A percentile compares a stretch with the other conserved stretches of the same genome.
Evolutionary conservation across 2,797 vertebrate species (phyloP).

Genomic region (Coccyzus lansbergi): DNA sequence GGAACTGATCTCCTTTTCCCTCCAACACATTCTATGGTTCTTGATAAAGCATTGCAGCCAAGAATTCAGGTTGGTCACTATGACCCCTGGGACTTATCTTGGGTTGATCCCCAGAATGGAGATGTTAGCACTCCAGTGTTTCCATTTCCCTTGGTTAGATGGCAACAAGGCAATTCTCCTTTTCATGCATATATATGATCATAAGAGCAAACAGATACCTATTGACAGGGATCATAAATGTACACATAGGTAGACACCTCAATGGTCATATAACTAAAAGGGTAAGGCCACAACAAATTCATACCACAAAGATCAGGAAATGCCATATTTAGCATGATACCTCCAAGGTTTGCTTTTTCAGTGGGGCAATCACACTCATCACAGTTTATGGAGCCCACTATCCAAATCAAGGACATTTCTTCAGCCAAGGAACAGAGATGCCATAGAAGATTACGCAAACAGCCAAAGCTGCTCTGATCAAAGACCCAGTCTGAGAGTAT

Average conservation of each 20-base stretch:
- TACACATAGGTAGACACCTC: neutral
- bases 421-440: neutral
- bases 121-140: neutral
- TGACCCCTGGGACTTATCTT: neutral
- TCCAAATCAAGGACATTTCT: neutral
- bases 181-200: neutral
- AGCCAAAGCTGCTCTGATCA: neutral
- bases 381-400: neutral
- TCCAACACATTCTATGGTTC: neutral
- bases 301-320: neutral
- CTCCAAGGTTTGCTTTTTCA: neutral
- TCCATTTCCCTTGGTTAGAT: neutral
- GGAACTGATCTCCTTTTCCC: neutral
- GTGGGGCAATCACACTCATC: neutral
- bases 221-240: neutral
- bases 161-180: neutral
- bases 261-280: neutral
- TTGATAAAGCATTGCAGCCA: neutral
- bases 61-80: neutral
- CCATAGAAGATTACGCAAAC: neutral
- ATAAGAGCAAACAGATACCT: neutral
- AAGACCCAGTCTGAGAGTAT: neutral
- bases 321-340: neutral
- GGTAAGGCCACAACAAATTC: neutral
- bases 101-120: neutral